phyloP scores from a whole-genome alignment of 23 tunicate species.

The Ciona savignyi region DNA sequence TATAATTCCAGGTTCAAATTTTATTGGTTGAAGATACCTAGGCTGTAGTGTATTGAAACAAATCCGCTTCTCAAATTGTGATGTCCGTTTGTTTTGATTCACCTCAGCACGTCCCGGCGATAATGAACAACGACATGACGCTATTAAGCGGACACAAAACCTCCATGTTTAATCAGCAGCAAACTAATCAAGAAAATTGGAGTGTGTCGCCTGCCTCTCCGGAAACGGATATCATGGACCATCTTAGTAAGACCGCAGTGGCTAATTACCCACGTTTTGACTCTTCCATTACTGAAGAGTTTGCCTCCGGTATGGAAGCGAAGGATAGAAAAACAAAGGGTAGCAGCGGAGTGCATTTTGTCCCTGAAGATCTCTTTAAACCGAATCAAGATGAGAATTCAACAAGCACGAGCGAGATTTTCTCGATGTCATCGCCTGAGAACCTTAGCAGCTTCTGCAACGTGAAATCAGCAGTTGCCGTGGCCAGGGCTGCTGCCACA shows the following conservation, averaged over 20 bases:
- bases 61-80: constrained; percentile 2
- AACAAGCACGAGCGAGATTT: constrained; percentile 6
- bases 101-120: background rate
- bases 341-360: background rate
- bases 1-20: background rate
- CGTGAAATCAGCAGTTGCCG: constrained; percentile 65
- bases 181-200: constrained; percentile 9
- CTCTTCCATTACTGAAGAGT: background rate
- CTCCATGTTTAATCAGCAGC: constrained; percentile 12
- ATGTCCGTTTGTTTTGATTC: constrained; percentile 21
- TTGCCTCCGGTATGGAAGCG: background rate
- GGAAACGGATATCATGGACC: constrained; percentile 3
- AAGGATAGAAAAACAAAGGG: constrained; percentile 3
- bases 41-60: background rate
- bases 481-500: constrained; percentile 75
- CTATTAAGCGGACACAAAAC: constrained; percentile 21
- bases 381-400: constrained; percentile 6
- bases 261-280: background rate
- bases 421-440: constrained; percentile 18
- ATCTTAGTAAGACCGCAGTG: background rate
- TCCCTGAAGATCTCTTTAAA: constrained; percentile 6
- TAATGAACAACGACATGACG: constrained; percentile 65
- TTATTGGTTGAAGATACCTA: background rate
- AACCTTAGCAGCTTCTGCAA: constrained; percentile 49
- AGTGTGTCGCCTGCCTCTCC: constrained; percentile 20